Evolutionary conservation across 2,888 invertebrate species (phyloP).

Genomic region (Diaphora mendica): DNA sequence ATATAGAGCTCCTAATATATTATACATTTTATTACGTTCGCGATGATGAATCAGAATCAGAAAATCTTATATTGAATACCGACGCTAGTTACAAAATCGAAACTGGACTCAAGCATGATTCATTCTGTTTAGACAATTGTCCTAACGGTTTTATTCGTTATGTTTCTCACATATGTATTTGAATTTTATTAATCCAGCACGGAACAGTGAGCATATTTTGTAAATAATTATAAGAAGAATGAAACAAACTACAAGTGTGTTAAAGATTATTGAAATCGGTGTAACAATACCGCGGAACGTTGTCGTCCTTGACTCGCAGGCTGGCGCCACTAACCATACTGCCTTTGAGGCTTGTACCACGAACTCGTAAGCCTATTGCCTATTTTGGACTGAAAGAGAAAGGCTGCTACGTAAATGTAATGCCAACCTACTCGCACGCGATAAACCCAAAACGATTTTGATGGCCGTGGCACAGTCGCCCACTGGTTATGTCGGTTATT

Average conservation of each 20-base stretch:
- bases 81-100: slow-evolving; percentile 19
- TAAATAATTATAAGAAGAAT: slow-evolving; percentile 32
- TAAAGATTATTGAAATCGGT: slow-evolving; percentile 50
- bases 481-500: slow-evolving; percentile 43
- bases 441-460: slow-evolving; percentile 44
- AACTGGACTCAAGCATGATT: slow-evolving; percentile 37
- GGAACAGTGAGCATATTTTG: slow-evolving; percentile 31
- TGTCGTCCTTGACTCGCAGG: slow-evolving; percentile 73
- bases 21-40: slow-evolving; percentile 22
- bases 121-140: slow-evolving; percentile 37
- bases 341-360: slow-evolving; percentile 44
- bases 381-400: slow-evolving; percentile 61
- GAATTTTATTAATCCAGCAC: slow-evolving; percentile 24
- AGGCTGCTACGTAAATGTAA: slow-evolving; percentile 45
- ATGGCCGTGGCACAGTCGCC: slow-evolving; percentile 42
- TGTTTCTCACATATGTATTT: slow-evolving; percentile 27
- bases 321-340: slow-evolving; percentile 67
- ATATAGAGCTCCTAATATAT: slow-evolving; percentile 9
- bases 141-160: slow-evolving; percentile 31
- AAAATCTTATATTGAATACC: slow-evolving; percentile 46
- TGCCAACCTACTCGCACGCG: slow-evolving; percentile 52
- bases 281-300: slow-evolving; percentile 57
- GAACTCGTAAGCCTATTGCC: slow-evolving; percentile 57
- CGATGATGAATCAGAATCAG: slow-evolving; percentile 47
- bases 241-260: slow-evolving; percentile 23